Base-by-base conservation (phyloP, 2,113 vertebrate species). In the Epinephelus moara region DNA sequence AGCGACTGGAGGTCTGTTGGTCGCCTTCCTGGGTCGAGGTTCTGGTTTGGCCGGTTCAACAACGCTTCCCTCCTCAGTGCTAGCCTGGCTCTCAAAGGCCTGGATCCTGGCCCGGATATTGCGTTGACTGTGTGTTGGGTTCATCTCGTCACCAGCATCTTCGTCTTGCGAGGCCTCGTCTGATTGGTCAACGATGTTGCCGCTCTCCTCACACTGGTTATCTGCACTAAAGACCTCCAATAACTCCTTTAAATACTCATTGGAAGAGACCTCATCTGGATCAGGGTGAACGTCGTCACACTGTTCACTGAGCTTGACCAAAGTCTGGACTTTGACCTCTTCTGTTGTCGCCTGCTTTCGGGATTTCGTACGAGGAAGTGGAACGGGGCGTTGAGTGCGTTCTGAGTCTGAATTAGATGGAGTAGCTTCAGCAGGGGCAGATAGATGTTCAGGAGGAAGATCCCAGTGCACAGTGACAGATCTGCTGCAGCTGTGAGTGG, bases 61-160 rank as follows among this genome's bases (percentile, higher is more conserved):
- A 55, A 67, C 91, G 47, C 71, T 62, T 60, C 33, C 71, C 42
- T 85, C 94, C 73, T 96, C 95, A 1, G 47, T 14, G 69, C 15
- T 84, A 27, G 78, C 70, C 91, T 98, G 97, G 78, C 88, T 94
- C 93, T 99, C 98, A 75, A 98, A 98, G 53, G 95, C 97, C 95
- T 97, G 96, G 92, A 99, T 98, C 77, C 94, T 95, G 82, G 97
- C 96, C 84, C 93, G 93, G 87, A 99, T 94, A 80, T 94, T 96
- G 75, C 95, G 96, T 88, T 97, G 96, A 93, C 78, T 97, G 81
- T 93, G 89, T 72, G 93, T 93, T 72, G 82, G 52, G 73, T 83
- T 97, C 98, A 99, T 98, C 79, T 89, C 92, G 85, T 91, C 92
- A 77, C 76, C 85, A 1, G 75, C 85, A 82, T 93, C 82, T 30